Evolutionary conservation across 2,797 vertebrate species (phyloP), one percentile per base, ranked within the genome.

Genomic region (Clamator glandarius): DNA sequence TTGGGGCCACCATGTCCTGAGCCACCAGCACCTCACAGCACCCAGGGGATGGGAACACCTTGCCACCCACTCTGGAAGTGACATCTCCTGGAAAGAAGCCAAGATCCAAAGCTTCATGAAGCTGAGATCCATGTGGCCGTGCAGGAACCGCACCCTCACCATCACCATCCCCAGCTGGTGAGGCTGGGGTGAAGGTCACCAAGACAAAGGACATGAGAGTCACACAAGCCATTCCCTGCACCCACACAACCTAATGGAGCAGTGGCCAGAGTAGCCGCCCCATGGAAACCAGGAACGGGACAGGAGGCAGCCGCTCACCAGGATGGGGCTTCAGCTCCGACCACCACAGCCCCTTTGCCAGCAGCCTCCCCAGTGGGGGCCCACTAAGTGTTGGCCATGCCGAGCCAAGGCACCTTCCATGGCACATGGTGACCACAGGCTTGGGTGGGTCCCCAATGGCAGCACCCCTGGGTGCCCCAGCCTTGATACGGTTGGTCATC

Each of bases 141-240:
- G 5, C 69, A 33, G 36, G 29, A 58, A 21, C 20, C 48, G 41
- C 41, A 41, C 50, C 67, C 12, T 3, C 15, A 12, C 19, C 59
- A 24, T 7, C 44, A 29, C 67, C 6, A 15, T 21, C 24, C 52
- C 35, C 0, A 0, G n/a, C 7, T 15, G 39, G 23, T 1, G 1
- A 39, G 14, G 25, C 35, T 5, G 33, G 23, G 55, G 5, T 1
- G 1, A 39, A 50, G 35, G 20, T 35, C 76, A 19, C 62, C 3
- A 2, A 12, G 36, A 24, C 6, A 1, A 44, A 58, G 51, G 58
- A 63, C 64, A 26, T 11, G 11, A 39, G 10, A 15, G 20, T 18
- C 31, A 57, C 44, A 8, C 13, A 12, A 5, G 0, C 70, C 67
- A 42, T 26, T 15, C 20, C 7, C 11, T 8, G n/a, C 44, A 3